Evolutionary conservation across 2,797 vertebrate genomes (phyloP).

Genomic region (Okamejei kenojei): DNA sequence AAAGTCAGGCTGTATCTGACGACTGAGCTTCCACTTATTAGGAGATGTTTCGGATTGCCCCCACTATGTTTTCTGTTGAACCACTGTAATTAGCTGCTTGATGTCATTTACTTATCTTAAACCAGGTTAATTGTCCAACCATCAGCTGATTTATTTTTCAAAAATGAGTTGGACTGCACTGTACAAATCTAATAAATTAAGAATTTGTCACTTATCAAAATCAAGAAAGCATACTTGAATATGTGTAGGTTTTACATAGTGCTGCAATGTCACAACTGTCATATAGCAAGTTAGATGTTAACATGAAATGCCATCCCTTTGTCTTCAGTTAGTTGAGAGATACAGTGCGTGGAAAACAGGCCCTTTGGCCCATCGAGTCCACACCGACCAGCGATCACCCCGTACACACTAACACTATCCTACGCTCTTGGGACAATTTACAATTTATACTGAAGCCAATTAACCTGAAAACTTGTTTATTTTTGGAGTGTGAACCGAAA

Average conservation of each 20-base stretch:
- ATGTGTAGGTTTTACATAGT: not conserved
- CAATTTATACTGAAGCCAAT: too few relatives aligned
- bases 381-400: too few relatives aligned
- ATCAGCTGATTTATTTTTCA: not conserved
- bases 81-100: not conserved
- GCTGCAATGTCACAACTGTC: not conserved
- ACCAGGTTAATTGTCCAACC: not conserved
- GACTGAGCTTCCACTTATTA: not conserved
- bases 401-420: too few relatives aligned
- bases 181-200: not conserved
- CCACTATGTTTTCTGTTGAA: not conserved
- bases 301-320: not conserved
- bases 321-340: too few relatives aligned
- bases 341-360: too few relatives aligned
- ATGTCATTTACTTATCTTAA: not conserved
- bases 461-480: too few relatives aligned
- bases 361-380: too few relatives aligned
- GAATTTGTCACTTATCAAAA: not conserved
- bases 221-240: not conserved
- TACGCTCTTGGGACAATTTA: too few relatives aligned
- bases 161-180: not conserved
- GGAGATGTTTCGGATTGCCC: not conserved
- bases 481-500: too few relatives aligned
- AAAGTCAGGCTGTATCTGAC: not conserved
- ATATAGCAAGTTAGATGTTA: not conserved